These are phyloP conservation scores for Agrilus planipennis DNA, from an alignment of 1,140 invertebrate genomes.

Conservation along the genomic window DNA sequence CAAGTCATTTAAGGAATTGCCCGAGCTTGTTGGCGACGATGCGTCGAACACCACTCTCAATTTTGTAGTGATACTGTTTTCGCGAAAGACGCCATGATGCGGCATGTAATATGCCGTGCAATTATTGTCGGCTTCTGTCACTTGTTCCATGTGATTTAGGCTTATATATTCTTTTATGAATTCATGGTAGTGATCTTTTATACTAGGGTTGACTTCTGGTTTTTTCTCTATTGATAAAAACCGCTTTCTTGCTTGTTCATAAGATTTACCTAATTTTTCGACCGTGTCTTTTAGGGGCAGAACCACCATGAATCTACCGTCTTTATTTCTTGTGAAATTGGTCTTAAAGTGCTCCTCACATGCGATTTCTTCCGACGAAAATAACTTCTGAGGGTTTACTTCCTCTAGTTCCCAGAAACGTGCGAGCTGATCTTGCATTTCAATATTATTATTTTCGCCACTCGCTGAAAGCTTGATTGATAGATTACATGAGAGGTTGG, in stretches of 20 bases:
- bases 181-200: conserved; percentile 13
- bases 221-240: conserved; percentile 23
- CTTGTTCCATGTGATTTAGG: conserved; percentile 25
- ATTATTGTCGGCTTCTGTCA: too few relatives aligned
- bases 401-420: conserved; percentile 7
- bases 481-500: too few relatives aligned
- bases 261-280: conserved; percentile 19
- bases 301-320: conserved; percentile 15
- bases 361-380: not conserved
- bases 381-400: not conserved
- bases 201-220: conserved; percentile 17
- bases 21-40: too few relatives aligned
- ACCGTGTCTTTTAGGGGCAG: conserved; percentile 2
- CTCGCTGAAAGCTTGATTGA: too few relatives aligned
- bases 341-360: conserved; percentile 6
- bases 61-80: too few relatives aligned
- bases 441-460: too few relatives aligned
- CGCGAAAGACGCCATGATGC: too few relatives aligned
- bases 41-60: too few relatives aligned
- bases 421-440: conserved; percentile 4
- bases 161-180: conserved; percentile 27
- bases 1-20: too few relatives aligned
- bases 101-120: too few relatives aligned
- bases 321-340: not conserved
- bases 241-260: conserved; percentile 15